These are phyloP conservation scores for Cebus imitator DNA, from an alignment of 2,113 vertebrate genomes.

Conservation along the genomic window DNA sequence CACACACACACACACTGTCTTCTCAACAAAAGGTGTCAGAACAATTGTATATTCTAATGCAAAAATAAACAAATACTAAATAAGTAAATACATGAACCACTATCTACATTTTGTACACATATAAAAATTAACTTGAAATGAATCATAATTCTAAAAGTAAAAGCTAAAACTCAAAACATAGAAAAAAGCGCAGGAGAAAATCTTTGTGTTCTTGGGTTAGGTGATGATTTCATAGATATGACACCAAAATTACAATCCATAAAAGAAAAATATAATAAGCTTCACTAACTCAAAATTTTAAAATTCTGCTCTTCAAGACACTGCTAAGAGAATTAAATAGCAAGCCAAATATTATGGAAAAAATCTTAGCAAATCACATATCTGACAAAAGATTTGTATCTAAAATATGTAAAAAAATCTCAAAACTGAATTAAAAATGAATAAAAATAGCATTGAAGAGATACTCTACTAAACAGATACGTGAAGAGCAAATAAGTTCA, in stretches of 20 bases:
- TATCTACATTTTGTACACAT: background rate
- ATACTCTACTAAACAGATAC: background rate
- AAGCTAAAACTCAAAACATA: background rate
- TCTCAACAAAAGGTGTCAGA: background rate
- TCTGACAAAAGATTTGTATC: background rate
- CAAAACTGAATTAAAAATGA: background rate
- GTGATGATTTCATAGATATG: background rate
- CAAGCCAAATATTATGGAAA: background rate
- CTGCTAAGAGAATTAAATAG: background rate
- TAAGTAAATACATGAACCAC: background rate
- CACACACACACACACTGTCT: background rate
- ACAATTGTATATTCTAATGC: background rate
- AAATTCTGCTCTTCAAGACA: background rate
- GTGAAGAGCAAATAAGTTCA: background rate
- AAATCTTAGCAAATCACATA: background rate
- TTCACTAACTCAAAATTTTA: background rate
- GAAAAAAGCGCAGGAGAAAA: background rate
- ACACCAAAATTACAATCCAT: background rate
- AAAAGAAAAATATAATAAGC: background rate
- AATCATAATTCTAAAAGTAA: background rate
- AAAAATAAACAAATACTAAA: background rate
- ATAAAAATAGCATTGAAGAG: background rate
- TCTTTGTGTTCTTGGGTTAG: background rate
- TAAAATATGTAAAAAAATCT: background rate
- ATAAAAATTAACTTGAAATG: background rate